Conservation (phyloP, 2,113 vertebrate genomes). For the Podiceps cristatus region DNA sequence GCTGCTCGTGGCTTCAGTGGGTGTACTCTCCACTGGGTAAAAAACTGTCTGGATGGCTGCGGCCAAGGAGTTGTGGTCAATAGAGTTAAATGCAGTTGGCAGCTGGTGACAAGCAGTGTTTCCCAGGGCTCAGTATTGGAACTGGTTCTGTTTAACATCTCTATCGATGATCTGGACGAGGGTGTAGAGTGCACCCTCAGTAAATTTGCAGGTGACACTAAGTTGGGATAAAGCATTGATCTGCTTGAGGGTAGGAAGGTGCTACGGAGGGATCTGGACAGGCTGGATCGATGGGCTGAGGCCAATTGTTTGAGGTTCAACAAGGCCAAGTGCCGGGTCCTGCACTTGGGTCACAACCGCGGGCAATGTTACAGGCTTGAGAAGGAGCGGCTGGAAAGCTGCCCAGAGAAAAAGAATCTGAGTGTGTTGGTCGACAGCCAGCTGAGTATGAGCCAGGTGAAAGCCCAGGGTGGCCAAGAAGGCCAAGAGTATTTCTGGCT, state of each 20-base stretch:
- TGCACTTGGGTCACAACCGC: neutral
- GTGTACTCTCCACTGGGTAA: no score
- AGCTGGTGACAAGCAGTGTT: no score
- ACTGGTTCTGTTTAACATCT: neutral
- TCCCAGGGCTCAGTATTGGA: neutral
- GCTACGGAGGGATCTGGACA: neutral
- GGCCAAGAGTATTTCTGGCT: no score
- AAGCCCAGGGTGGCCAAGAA: no score
- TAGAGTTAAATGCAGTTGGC: no score
- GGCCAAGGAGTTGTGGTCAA: no score
- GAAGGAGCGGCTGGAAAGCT: neutral
- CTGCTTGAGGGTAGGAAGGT: neutral
- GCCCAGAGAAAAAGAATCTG: neutral
- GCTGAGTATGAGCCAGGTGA: no score
- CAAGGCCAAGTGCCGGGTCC: neutral
- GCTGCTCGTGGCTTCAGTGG: no score
- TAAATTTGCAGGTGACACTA: neutral
- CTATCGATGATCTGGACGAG: neutral
- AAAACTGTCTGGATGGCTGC: no score
- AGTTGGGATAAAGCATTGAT: rapidly evolving
- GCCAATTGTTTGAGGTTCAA: neutral
- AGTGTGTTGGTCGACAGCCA: neutral
- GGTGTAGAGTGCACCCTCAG: rapidly evolving
- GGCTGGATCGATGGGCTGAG: rapidly evolving
- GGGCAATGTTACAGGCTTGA: neutral